Evolutionary conservation across 2,888 invertebrate genomes (phyloP).

Genomic region (Megaustenia siamemsis): DNA sequence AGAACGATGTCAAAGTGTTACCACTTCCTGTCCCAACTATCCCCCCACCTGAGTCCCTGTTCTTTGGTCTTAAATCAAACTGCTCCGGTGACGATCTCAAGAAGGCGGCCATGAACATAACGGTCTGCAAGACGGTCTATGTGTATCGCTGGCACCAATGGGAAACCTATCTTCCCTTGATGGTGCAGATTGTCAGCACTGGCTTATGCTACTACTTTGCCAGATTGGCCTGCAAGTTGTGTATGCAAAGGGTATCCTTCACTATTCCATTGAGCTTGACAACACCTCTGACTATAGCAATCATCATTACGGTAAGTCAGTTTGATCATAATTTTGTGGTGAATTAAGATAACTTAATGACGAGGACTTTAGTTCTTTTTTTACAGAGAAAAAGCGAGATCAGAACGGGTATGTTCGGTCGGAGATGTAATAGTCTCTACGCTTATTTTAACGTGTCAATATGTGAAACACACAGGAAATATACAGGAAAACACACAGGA

Average conservation of each 20-base stretch:
- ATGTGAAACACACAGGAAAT: too few species aligned
- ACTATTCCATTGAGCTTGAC: constrained; percentile 79
- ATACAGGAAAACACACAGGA: too few species aligned
- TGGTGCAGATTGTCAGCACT: constrained; percentile 76
- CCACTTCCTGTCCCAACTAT: too few species aligned
- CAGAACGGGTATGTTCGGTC: too few species aligned
- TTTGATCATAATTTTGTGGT: not conserved
- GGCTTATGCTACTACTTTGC: constrained; percentile 81
- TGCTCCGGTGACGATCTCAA: constrained; percentile 54
- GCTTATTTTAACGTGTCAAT: too few species aligned
- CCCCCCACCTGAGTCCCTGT: constrained; percentile 26
- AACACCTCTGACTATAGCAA: constrained; percentile 76
- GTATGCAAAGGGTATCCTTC: constrained; percentile 80
- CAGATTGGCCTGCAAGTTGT: constrained; percentile 81
- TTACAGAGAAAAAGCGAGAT: too few species aligned
- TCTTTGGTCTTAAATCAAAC: constrained; percentile 54
- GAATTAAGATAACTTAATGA: too few species aligned
- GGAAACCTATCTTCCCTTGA: constrained; percentile 60
- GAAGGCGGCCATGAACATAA: constrained; percentile 52
- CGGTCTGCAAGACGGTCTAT: constrained; percentile 57
- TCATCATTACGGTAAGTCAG: constrained; percentile 58
- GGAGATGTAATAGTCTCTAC: too few species aligned
- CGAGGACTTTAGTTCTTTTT: too few species aligned
- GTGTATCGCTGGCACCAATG: constrained; percentile 61
- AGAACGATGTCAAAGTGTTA: too few species aligned